phyloP scores from a whole-genome alignment of 2,797 vertebrate genomes.

The Hylomyscus alleni region DNA sequence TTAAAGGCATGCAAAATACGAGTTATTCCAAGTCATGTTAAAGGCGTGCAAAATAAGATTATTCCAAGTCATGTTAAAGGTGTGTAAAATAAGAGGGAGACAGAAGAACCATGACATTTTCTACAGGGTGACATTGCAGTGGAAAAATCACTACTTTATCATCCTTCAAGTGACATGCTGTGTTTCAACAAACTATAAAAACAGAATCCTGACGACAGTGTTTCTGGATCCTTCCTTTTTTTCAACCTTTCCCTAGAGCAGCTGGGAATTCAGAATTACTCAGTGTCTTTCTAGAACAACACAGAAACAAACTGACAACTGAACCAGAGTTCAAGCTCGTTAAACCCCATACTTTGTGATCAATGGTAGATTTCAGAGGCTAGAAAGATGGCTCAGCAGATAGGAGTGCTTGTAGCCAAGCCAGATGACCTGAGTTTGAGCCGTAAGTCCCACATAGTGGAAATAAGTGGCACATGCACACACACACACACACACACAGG shows the following conservation, averaged over 20 bases:
- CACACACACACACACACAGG: neutral
- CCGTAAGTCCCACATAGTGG: neutral
- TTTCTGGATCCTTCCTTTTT: neutral
- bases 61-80: neutral
- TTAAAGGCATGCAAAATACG: slow-evolving; percentile 20
- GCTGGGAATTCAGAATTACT: slow-evolving; percentile 34
- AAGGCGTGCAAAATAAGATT: neutral
- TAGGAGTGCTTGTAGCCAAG: neutral
- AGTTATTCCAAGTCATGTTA: neutral
- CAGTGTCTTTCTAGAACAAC: slow-evolving; percentile 7
- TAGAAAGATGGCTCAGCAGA: neutral
- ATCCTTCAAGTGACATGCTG: neutral
- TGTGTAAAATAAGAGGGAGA: neutral
- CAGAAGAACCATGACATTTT: neutral
- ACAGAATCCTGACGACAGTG: neutral
- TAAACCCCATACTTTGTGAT: neutral
- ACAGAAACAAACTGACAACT: neutral
- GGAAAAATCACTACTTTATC: neutral
- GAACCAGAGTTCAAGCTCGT: neutral
- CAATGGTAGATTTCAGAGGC: neutral
- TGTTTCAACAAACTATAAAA: neutral
- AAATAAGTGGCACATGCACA: no score
- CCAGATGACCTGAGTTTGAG: neutral
- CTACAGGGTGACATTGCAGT: neutral
- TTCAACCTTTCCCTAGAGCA: neutral